Conservation (phyloP, 2,888 invertebrate genomes). For the Gandaritis pyraliata region DNA sequence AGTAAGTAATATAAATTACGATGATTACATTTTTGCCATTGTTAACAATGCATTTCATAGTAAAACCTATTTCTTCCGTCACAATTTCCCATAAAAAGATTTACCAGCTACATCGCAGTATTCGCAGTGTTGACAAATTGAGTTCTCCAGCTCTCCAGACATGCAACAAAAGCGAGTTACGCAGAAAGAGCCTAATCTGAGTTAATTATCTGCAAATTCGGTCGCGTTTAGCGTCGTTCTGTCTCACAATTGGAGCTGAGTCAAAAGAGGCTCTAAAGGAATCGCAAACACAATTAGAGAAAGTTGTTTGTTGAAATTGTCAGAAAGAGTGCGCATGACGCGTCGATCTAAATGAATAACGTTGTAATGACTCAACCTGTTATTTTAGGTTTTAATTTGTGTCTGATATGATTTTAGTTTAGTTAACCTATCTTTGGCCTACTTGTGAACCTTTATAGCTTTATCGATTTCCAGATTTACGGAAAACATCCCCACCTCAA, state of each 20-base stretch:
- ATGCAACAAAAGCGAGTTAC: slow-evolving; percentile 71
- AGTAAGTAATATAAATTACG: no score
- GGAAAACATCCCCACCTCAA: no score
- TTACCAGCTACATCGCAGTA: no score
- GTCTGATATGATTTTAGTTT: no score
- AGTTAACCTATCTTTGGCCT: no score
- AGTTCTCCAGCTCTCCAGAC: slow-evolving; percentile 42
- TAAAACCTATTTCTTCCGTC: no score
- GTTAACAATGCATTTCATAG: no score
- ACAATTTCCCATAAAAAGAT: no score
- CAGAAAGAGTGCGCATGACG: slow-evolving; percentile 70
- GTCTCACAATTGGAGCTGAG: slow-evolving; percentile 74
- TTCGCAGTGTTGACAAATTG: slow-evolving; percentile 29
- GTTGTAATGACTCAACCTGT: background rate
- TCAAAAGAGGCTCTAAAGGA: slow-evolving; percentile 78
- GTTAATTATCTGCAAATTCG: slow-evolving; percentile 81
- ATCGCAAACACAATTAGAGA: slow-evolving; percentile 79
- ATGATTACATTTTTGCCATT: no score
- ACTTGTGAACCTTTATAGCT: no score
- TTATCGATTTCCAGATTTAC: no score
- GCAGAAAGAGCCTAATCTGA: slow-evolving; percentile 75
- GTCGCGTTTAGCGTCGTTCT: slow-evolving; percentile 77
- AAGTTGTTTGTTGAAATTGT: slow-evolving; percentile 75
- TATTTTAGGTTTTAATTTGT: background rate
- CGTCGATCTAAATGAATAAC: slow-evolving; percentile 32